Conservation (phyloP, 2,113 vertebrate species). For the Pangasianodon gigas region DNA sequence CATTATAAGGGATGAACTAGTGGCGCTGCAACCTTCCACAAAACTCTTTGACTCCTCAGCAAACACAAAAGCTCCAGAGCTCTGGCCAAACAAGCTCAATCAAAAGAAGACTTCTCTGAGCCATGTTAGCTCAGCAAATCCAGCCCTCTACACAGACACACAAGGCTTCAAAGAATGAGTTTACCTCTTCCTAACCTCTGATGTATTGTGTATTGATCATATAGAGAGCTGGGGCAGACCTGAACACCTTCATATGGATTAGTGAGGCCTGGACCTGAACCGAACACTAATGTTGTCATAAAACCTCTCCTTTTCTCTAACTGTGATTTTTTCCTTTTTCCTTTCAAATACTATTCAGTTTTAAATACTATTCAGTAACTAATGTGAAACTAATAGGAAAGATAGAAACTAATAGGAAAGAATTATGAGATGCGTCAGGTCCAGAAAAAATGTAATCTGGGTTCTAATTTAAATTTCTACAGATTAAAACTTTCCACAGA, state of each 20-base stretch:
- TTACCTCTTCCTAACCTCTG: conserved; percentile 84
- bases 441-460: neutral
- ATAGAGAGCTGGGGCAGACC: conserved; percentile 68
- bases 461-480: neutral
- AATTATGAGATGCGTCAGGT: neutral
- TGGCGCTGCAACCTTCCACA: conserved; percentile 76
- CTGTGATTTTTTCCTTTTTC: neutral
- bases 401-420: neutral
- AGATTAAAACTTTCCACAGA: neutral
- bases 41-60: conserved; percentile 83
- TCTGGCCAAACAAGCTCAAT: conserved; percentile 88
- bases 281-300: conserved; percentile 64
- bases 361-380: neutral
- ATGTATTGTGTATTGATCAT: conserved; percentile 81
- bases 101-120: conserved; percentile 77
- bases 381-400: neutral
- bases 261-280: conserved; percentile 63
- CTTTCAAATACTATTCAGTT: neutral
- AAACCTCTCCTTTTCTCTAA: conserved; percentile 13
- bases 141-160: conserved; percentile 74
- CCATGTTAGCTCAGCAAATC: conserved; percentile 87
- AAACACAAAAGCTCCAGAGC: conserved; percentile 80
- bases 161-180: conserved; percentile 85
- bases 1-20: conserved; percentile 74
- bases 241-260: conserved; percentile 53